Conservation (phyloP, 1,140 invertebrate genomes). For the Aphaenogaster ashmeadi region DNA sequence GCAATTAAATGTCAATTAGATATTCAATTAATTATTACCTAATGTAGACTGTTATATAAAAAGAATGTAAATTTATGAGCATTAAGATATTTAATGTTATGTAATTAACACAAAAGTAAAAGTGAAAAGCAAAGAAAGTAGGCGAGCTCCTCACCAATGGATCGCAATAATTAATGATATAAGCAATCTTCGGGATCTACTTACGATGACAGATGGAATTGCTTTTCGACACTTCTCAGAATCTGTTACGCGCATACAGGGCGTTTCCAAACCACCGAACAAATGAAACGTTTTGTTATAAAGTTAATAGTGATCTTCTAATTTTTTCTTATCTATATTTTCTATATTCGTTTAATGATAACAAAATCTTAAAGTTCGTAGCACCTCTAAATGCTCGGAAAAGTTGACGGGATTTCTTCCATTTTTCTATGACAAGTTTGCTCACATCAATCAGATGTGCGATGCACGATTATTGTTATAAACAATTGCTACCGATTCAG, state of each 20-base stretch:
- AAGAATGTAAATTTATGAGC: neutral
- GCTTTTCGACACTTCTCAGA: neutral
- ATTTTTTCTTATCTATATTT: neutral
- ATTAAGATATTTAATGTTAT: neutral
- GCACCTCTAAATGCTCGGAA: neutral
- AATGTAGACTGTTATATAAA: neutral
- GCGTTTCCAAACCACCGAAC: neutral
- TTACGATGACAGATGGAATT: constrained; percentile 26
- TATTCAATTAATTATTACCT: neutral
- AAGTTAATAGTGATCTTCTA: neutral
- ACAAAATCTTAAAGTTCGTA: neutral
- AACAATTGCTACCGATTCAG: constrained; percentile 15
- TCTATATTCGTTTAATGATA: neutral
- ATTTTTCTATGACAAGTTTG: neutral
- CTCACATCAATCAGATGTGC: neutral
- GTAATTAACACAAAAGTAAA: neutral
- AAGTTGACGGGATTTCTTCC: neutral
- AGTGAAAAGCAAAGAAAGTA: neutral
- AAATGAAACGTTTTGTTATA: neutral
- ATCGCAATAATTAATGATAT: neutral
- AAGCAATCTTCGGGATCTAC: constrained; percentile 9
- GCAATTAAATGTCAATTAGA: neutral
- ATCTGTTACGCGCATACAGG: neutral
- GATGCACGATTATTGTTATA: neutral
- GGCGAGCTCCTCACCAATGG: neutral